Conservation (phyloP, 2,113 vertebrate species). For the Aythya baeri region DNA sequence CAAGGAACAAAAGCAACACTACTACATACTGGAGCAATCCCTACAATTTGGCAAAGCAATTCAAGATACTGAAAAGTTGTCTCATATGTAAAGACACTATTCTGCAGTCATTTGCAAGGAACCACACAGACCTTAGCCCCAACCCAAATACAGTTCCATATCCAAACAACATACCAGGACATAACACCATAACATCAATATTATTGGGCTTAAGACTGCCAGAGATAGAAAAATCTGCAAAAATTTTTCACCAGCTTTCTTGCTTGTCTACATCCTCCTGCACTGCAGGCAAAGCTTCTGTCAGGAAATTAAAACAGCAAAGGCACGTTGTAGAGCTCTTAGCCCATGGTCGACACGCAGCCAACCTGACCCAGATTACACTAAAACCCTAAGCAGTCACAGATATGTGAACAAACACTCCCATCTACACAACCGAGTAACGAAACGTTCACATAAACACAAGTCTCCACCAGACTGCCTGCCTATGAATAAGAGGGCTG, state of each 20-base stretch:
- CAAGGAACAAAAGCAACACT: not conserved
- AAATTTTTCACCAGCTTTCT: not conserved
- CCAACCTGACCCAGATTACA: not conserved
- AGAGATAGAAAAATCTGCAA: not conserved
- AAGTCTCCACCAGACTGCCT: not conserved
- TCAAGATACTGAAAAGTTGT: not conserved
- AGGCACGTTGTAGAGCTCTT: not conserved
- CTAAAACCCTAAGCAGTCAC: not conserved
- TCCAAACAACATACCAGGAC: not conserved
- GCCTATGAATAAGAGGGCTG: not conserved
- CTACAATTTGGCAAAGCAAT: not conserved
- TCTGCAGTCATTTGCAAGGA: not conserved
- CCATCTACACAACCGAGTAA: not conserved
- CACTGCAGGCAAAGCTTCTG: not conserved
- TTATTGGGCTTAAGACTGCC: not conserved
- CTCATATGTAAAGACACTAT: not conserved
- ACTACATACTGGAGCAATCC: not conserved
- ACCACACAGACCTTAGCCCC: not conserved
- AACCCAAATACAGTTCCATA: not conserved
- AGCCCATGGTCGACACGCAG: not conserved
- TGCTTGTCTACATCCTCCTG: not conserved
- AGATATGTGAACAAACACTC: fast-evolving
- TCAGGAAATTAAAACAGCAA: not conserved
- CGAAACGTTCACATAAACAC: not conserved
- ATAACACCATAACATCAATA: not conserved